Conservation (phyloP, 2,797 vertebrate species). For the Betta splendens region DNA sequence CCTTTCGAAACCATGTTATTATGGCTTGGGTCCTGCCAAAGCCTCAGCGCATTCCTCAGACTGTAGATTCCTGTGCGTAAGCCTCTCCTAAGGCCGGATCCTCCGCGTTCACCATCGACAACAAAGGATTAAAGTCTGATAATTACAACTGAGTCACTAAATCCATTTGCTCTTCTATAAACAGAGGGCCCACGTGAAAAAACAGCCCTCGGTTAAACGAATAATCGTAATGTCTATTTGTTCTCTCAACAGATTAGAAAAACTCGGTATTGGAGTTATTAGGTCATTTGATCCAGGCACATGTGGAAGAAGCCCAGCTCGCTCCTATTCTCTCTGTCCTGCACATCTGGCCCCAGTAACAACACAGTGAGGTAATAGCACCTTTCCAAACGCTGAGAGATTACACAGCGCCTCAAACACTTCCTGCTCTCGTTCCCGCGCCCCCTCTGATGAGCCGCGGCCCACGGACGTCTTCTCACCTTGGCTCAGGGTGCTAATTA, state of each 20-base stretch:
- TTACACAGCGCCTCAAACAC: slow-evolving; percentile 72
- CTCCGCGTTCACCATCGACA: slow-evolving; percentile 40
- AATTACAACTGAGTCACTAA: slow-evolving; percentile 28
- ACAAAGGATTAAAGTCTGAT: slow-evolving; percentile 34
- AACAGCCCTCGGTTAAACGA: neutral
- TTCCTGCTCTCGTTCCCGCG: slow-evolving; percentile 72
- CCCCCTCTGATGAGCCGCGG: slow-evolving; percentile 64
- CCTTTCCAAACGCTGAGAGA: slow-evolving; percentile 71
- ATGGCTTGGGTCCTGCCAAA: slow-evolving; percentile 80
- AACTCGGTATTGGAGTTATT: slow-evolving; percentile 14
- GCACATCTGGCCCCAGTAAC: slow-evolving; percentile 84
- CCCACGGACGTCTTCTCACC: slow-evolving; percentile 78
- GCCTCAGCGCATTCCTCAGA: slow-evolving; percentile 74
- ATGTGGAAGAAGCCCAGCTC: slow-evolving; percentile 70
- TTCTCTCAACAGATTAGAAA: slow-evolving; percentile 2
- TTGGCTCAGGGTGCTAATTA: slow-evolving; percentile 81
- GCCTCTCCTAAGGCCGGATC: slow-evolving; percentile 51
- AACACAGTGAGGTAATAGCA: slow-evolving; percentile 76
- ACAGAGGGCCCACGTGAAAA: slow-evolving; percentile 23
- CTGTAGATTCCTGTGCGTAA: slow-evolving; percentile 69
- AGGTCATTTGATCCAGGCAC: slow-evolving; percentile 62
- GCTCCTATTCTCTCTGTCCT: slow-evolving; percentile 58
- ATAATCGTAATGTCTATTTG: neutral
- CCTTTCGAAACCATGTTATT: slow-evolving; percentile 82
- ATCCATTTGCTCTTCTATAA: slow-evolving; percentile 11